Evolutionary conservation across 2,888 invertebrate genomes (phyloP).

Genomic region (Chalcis sispes): DNA sequence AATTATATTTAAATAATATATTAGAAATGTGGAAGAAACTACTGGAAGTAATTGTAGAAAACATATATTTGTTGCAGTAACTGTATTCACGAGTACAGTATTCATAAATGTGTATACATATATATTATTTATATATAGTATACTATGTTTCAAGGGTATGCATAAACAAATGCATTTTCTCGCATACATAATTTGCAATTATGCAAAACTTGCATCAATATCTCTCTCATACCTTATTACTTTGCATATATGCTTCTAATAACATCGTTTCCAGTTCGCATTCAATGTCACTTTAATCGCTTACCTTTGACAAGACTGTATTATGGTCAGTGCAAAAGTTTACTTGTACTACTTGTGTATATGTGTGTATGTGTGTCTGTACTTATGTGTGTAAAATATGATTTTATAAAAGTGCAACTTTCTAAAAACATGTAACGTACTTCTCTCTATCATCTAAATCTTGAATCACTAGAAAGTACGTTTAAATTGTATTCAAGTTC

Average conservation of each 20-base stretch:
- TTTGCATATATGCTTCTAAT: constrained; percentile 41
- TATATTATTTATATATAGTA: constrained; percentile 52
- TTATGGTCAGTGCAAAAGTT: constrained; percentile 49
- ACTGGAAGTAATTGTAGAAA: constrained; percentile 54
- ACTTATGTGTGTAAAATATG: constrained; percentile 38
- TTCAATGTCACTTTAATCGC: constrained; percentile 32
- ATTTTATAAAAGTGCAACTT: constrained; percentile 51
- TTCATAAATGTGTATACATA: constrained; percentile 55
- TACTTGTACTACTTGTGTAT: constrained; percentile 51
- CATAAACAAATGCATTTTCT: constrained; percentile 48
- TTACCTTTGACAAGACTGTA: constrained; percentile 34
- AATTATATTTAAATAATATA: not conserved
- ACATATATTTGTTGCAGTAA: constrained; percentile 62
- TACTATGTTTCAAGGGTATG: constrained; percentile 40
- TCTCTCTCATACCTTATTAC: too few relatives aligned
- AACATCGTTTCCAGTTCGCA: constrained; percentile 35
- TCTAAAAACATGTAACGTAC: constrained; percentile 46
- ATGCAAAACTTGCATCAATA: constrained; percentile 51
- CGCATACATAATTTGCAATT: constrained; percentile 41
- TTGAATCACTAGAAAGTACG: constrained; percentile 42
- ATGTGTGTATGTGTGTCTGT: constrained; percentile 46
- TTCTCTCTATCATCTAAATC: constrained; percentile 40
- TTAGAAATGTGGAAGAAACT: constrained; percentile 40
- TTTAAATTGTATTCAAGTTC: constrained; percentile 29
- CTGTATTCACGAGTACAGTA: constrained; percentile 61